Base-by-base conservation (phyloP, 1,140 invertebrate species). In the Augochlora pura region DNA sequence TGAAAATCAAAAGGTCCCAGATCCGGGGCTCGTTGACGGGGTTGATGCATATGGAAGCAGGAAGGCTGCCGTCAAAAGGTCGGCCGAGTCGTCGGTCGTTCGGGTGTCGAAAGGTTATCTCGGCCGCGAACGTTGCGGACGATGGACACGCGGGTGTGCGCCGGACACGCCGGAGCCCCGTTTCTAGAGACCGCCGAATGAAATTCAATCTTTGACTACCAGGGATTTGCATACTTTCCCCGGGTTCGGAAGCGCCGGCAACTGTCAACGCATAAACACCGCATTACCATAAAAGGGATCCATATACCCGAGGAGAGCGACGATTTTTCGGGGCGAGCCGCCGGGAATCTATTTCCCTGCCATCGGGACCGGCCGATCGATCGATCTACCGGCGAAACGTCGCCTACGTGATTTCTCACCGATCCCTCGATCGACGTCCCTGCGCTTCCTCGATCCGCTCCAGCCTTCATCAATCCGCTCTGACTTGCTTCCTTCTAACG, bases 231-330 rank as follows among this genome's bases (percentile, higher is more conserved):
- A 92, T 92, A 90, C 84, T 90, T 88, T 90, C 84, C 87, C 90
- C 76, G 4, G 76, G 80, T 81, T 88, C 89, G 88, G 88, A 88
- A 91, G 89, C 88, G 86, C 68, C 75, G 85, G 86, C 84, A 83
- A 91, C 90, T 91, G 90, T 91, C 90, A 91, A 91, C 90, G 87
- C 88, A 88, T 90, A 91, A 91, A 91, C 90, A 90, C 83, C 72
- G 62, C 78, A 92, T 91, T 91, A 89, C 86, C 91, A 92, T 91
- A 91, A 91, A 90, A 88, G 89, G 87, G 85, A 83, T 80, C 74
- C 84, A 80, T 81, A 86, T 82, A 57, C 76, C 69, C 59, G 27
- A 62, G 27, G 57, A 59, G 70, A 78, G 75, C 80, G 75, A 70
- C 80, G 72, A 85, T 82, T 86, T 83, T 85, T 86, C 74, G 62